phyloP scores from a whole-genome alignment of 2,888 invertebrate species.

The Trichopria drosophilae region DNA sequence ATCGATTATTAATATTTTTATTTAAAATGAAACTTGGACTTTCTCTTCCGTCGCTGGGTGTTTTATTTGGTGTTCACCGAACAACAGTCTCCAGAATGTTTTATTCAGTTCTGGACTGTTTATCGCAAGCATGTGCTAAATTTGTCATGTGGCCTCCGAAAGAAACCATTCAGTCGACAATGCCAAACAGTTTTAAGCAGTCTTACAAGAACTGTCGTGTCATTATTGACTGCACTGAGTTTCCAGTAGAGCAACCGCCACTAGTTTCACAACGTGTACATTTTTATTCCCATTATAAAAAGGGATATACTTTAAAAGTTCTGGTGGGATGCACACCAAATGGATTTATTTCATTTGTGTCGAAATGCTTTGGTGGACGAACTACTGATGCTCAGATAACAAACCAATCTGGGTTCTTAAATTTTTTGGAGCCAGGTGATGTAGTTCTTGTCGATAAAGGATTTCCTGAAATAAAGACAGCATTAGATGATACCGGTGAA shows the following conservation, averaged over 20 bases:
- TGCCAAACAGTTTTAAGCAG: constrained; percentile 23
- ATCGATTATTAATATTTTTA: constrained; percentile 27
- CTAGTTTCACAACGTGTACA: constrained; percentile 21
- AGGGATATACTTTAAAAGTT: constrained; percentile 28
- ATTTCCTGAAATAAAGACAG: constrained; percentile 27
- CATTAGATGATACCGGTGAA: constrained; percentile 17
- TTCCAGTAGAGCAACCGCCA: constrained; percentile 25
- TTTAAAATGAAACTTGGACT: constrained; percentile 31
- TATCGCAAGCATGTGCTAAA: constrained; percentile 15
- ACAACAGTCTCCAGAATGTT: constrained; percentile 35
- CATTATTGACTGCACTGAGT: constrained; percentile 34
- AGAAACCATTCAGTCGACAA: constrained; percentile 12
- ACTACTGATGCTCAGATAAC: constrained; percentile 28
- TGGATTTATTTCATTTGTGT: constrained; percentile 27
- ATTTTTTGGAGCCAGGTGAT: constrained; percentile 29
- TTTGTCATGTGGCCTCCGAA: constrained; percentile 29
- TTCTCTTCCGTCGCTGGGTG: constrained; percentile 24
- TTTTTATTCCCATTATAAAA: constrained; percentile 31
- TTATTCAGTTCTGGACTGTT: constrained; percentile 11
- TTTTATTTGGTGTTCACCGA: constrained; percentile 31
- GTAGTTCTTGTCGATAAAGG: constrained; percentile 33
- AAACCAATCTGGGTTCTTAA: constrained; percentile 22
- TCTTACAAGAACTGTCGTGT: constrained; percentile 25
- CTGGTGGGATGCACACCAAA: constrained; percentile 28
- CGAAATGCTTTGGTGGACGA: constrained; percentile 25